Evolutionary conservation across 1,140 invertebrate genomes (phyloP).

Genomic region (Brachionus rotundiformis): DNA sequence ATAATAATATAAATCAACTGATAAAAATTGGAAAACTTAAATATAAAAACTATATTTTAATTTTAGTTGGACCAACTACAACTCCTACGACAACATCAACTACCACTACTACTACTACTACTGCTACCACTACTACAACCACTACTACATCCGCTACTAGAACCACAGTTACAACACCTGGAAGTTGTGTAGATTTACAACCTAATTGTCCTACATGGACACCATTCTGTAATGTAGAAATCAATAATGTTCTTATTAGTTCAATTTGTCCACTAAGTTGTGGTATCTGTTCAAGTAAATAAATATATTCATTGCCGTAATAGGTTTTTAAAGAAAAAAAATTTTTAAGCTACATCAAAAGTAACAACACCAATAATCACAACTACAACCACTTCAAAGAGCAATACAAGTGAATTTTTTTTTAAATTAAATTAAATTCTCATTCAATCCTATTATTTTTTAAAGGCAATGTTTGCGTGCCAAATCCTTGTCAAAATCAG

Average conservation of each 20-base stretch:
- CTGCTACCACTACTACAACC: background rate
- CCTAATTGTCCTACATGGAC: background rate
- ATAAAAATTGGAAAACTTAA: no score
- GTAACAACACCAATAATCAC: background rate
- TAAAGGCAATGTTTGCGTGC: slow-evolving; percentile 52
- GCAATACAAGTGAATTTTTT: background rate
- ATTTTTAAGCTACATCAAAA: no score
- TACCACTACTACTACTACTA: background rate
- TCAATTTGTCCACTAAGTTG: background rate
- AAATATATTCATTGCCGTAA: no score
- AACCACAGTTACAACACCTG: background rate
- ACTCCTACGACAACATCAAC: background rate
- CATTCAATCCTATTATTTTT: background rate
- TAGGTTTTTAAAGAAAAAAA: no score
- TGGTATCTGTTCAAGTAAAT: background rate
- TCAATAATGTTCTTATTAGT: background rate
- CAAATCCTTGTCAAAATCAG: slow-evolving; percentile 58
- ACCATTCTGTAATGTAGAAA: background rate
- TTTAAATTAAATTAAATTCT: background rate
- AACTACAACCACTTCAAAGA: background rate
- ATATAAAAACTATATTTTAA: no score
- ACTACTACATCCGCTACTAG: background rate
- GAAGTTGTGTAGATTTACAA: background rate
- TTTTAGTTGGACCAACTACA: background rate
- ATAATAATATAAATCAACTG: no score